Evolutionary conservation across 1,140 invertebrate species (phyloP), one percentile per base, ranked within the genome.

Genomic region (Oncopodura yosiiana): DNA sequence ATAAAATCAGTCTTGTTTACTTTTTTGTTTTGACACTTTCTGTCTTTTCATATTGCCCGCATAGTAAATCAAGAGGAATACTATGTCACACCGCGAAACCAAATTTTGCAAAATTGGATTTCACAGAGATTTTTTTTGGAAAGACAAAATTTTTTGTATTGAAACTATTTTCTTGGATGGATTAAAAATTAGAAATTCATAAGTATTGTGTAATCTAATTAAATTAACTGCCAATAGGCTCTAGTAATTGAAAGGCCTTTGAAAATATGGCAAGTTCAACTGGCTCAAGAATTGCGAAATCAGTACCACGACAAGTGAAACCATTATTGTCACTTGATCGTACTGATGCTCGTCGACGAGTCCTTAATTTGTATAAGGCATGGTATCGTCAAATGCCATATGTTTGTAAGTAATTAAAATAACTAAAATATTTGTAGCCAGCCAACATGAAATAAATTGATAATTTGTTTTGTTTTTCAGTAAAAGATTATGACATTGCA

Each of bases 371-470:
- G 38, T 96, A 95, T 68, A 87, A 82, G 74, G 81, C 87, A 32
- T 94, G 89, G 84, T 90, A 87, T 69, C 74, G 85, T 41, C 82
- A 85, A 68, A 75, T 86, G 49, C 84, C 84, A 21, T 79, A 78
- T 57, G 77, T 86, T 63, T 69, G 84, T 87, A 71, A 75, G 75
- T 75, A 8, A 14, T 30, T 30, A 11, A 44, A 44, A 9, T 44
- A 44, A 23, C 5, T 44, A 44, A 5, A 23, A 26, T 44, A 36
- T 19, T 27, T 39, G 6, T 18, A 36, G 53, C 39, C 26, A 48
- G 55, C 30, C n/a, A n/a, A n/a, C n/a, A n/a, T n/a, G n/a, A n/a
- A 32, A 26, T 39, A 11, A 16, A 12, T 56, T 56, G 44, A 23
- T 36, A 53, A 56, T 30, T 39, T 63, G 58, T 52, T 56, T 67